Percentiles rank a stretch among this genome's conserved stretches.
Conservation (phyloP, 2,113 vertebrate species). For the Sylvicapra grimmia region DNA sequence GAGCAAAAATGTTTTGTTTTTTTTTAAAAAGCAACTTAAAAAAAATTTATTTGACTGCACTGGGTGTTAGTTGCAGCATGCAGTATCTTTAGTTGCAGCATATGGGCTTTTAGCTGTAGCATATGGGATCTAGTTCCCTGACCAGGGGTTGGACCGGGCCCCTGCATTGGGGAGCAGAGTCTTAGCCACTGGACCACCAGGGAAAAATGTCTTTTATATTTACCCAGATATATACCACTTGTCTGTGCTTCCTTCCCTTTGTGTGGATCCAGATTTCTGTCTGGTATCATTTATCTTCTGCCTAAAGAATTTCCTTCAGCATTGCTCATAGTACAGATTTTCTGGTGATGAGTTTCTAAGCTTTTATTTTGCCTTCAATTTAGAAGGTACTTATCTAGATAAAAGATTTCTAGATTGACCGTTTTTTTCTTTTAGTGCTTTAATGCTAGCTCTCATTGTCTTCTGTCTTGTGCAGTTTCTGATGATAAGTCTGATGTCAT, state of each 20-base stretch:
- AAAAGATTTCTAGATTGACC: background rate
- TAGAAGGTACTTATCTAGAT: background rate
- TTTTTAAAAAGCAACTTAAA: background rate
- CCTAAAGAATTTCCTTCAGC: background rate
- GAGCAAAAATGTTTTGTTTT: background rate
- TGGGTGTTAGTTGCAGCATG: background rate
- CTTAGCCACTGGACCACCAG: background rate
- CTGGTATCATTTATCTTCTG: background rate
- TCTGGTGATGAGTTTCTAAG: background rate
- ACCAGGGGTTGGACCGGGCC: background rate
- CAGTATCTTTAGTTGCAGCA: background rate
- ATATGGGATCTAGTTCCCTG: background rate
- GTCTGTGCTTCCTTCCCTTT: background rate
- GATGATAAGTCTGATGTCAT: background rate
- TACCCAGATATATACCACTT: background rate
- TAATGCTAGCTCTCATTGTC: background rate
- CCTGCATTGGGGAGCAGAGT: background rate
- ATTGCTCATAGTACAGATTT: background rate
- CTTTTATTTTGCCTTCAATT: slow-evolving; percentile 7
- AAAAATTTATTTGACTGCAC: background rate
- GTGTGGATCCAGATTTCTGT: background rate
- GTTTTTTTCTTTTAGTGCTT: background rate
- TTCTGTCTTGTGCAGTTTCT: background rate
- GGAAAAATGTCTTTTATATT: background rate
- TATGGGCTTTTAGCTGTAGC: background rate